phyloP scores from a whole-genome alignment of 2,888 invertebrate genomes.

The Aporophyla lueneburgensis region DNA sequence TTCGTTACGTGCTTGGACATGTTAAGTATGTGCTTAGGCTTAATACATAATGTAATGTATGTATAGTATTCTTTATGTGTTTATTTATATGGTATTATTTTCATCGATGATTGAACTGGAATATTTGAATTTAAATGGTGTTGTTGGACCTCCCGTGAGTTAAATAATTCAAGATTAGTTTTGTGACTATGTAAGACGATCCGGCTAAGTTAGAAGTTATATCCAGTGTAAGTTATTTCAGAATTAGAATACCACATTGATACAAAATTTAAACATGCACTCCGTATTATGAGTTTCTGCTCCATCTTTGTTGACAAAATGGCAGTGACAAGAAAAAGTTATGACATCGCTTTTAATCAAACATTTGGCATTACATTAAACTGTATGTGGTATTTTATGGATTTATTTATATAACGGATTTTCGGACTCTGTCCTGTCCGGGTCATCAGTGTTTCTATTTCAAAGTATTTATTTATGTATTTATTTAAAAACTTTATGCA shows the following conservation, averaged over 20 bases:
- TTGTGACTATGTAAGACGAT: not conserved
- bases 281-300: not conserved
- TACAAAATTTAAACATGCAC: not conserved
- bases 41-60: slow-evolving; percentile 31
- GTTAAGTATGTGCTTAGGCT: slow-evolving; percentile 31
- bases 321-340: too few species aligned
- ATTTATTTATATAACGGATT: too few species aligned
- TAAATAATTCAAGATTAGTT: slow-evolving; percentile 21
- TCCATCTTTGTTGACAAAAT: slow-evolving; percentile 5
- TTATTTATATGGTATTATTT: slow-evolving; percentile 38
- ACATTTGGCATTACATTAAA: too few species aligned
- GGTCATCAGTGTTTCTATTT: not conserved
- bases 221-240: slow-evolving; percentile 3
- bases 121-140: slow-evolving; percentile 20
- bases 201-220: not conserved
- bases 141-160: slow-evolving; percentile 13
- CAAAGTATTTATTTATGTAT: too few species aligned
- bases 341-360: not conserved
- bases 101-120: slow-evolving; percentile 22
- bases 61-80: slow-evolving; percentile 7
- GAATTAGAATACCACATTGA: not conserved
- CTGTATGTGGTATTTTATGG: too few species aligned
- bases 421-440: too few species aligned
- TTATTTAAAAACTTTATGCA: too few species aligned
- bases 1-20: slow-evolving; percentile 47